Conservation (phyloP, 2,113 vertebrate genomes). For the Diglossa brunneiventris region DNA sequence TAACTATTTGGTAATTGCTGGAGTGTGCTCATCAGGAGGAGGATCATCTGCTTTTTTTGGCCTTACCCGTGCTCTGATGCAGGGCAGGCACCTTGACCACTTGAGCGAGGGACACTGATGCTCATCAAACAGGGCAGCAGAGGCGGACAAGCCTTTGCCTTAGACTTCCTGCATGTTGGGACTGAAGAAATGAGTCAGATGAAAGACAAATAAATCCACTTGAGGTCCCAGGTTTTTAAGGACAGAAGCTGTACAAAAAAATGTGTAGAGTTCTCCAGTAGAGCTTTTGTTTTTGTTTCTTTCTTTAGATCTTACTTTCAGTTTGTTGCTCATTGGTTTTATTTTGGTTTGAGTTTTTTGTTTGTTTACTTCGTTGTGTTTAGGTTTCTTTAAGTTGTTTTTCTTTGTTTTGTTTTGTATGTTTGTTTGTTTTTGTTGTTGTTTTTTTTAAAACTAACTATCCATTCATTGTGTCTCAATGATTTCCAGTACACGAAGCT, state of each 20-base stretch:
- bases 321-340: not conserved
- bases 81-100: not conserved
- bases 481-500: not conserved
- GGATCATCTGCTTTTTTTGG: not conserved
- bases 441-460: not conserved
- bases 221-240: not conserved
- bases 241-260: not conserved
- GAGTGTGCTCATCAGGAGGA: not conserved
- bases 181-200: not conserved
- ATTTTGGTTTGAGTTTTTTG: not conserved
- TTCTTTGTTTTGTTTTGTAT: no score
- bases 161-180: not conserved
- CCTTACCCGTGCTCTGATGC: not conserved
- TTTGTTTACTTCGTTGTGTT: not conserved
- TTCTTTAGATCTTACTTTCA: not conserved
- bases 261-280: not conserved
- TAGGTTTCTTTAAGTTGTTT: not conserved
- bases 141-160: not conserved
- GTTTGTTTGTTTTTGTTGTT: no score
- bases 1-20: not conserved
- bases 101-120: not conserved
- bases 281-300: not conserved
- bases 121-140: not conserved
- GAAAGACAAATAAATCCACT: not conserved
- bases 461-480: not conserved